A percentile compares a stretch with the other conserved stretches of the same genome.
phyloP scores from a whole-genome alignment of 2,797 vertebrate species.

The Urophycis tenuis region DNA sequence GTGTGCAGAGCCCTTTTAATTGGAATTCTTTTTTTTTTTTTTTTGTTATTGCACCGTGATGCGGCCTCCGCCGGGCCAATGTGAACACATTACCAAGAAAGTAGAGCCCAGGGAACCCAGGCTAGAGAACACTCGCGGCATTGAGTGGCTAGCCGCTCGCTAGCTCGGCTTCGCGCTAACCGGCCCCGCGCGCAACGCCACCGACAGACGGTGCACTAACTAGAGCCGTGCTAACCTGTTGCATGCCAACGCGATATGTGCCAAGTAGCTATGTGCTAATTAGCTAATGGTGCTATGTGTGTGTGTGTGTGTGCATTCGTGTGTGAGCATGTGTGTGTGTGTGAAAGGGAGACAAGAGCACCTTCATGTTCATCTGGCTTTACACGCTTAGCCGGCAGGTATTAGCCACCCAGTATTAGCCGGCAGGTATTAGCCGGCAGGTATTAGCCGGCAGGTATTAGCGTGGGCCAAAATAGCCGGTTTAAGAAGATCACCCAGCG shows the following conservation, averaged over 20 bases:
- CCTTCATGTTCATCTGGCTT: conserved; percentile 12
- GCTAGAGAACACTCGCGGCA: neutral
- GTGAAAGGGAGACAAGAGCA: neutral
- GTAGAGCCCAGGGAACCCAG: neutral
- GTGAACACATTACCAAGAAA: neutral
- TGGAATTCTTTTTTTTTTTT: conserved; percentile 1
- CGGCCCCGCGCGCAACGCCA: no score
- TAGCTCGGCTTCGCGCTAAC: neutral
- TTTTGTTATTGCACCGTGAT: neutral
- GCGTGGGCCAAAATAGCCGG: conserved; percentile 48
- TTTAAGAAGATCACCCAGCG: conserved; percentile 36
- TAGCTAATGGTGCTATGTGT: neutral
- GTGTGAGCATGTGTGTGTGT: conserved; percentile 6
- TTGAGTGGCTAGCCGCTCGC: neutral
- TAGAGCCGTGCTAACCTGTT: neutral
- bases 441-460: conserved; percentile 54
- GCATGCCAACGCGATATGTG: neutral
- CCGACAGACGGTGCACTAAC: neutral
- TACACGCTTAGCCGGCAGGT: conserved; percentile 42
- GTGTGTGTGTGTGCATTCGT: neutral
- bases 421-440: no score
- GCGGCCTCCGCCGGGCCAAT: neutral
- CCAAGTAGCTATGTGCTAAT: neutral
- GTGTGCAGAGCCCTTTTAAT: neutral
- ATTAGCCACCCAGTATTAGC: no score